Conservation (phyloP, 2,797 vertebrate species). For the Lacerta viridis region DNA sequence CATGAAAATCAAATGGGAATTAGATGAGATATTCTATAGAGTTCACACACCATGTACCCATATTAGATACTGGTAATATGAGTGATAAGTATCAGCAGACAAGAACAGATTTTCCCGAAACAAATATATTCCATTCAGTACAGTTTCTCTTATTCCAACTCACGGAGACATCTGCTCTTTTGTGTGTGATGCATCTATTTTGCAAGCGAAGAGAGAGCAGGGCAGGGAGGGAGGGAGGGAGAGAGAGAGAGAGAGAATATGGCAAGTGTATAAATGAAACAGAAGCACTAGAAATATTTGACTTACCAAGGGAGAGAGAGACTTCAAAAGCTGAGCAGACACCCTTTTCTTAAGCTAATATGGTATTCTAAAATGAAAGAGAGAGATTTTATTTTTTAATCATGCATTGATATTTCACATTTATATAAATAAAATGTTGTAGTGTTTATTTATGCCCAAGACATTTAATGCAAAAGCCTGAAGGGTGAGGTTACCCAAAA, state of each 20-base stretch:
- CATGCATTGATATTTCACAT: background rate
- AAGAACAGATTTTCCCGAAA: background rate
- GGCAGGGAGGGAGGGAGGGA: background rate
- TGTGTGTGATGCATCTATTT: constrained; percentile 1
- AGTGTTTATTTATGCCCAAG: background rate
- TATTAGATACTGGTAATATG: constrained; percentile 22
- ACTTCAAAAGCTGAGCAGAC: constrained; percentile 18
- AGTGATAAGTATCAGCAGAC: constrained; percentile 15
- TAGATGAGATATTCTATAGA: constrained; percentile 36
- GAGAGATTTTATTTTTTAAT: background rate
- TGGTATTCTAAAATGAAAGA: background rate
- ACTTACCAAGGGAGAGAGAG: constrained; percentile 34
- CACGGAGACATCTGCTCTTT: background rate
- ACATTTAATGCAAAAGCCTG: background rate
- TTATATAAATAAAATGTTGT: background rate
- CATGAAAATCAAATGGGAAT: constrained; percentile 51
- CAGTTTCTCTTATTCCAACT: constrained; percentile 13
- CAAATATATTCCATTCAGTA: constrained; percentile 38
- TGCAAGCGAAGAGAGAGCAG: constrained; percentile 41
- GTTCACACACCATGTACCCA: background rate
- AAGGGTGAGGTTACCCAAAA: background rate
- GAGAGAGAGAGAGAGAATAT: background rate
- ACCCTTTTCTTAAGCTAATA: constrained; percentile 16
- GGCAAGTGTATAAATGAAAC: constrained; percentile 23
- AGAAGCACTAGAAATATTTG: constrained; percentile 1